Evolutionary conservation across 2,113 vertebrate genomes (phyloP).

Genomic region (Coregonus clupeaformis): DNA sequence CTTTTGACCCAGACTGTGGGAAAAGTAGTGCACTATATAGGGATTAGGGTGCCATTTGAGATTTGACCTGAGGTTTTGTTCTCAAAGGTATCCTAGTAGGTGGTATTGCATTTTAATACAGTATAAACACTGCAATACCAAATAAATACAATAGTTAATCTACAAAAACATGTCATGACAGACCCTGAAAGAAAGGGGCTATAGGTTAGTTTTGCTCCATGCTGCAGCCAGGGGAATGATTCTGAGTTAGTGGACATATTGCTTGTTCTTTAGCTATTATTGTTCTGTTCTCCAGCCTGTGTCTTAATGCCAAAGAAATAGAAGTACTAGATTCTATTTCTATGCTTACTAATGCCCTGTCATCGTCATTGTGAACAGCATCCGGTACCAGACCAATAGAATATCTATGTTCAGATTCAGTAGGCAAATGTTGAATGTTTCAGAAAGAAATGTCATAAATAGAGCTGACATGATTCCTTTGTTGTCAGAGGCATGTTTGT

Average conservation of each 20-base stretch:
- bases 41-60: no score
- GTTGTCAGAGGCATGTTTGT: no score
- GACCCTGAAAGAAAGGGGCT: conserved; percentile 19
- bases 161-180: conserved; percentile 31
- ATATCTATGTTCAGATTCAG: no score
- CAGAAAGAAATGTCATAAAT: not conserved
- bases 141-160: conserved; percentile 4
- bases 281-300: conserved; percentile 31
- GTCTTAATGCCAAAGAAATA: conserved; percentile 1
- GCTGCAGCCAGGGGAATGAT: conserved; percentile 13
- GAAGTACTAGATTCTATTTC: no score
- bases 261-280: conserved; percentile 54
- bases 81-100: conserved; percentile 20
- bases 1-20: no score
- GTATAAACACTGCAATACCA: conserved; percentile 47
- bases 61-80: conserved; percentile 20
- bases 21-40: no score
- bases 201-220: conserved; percentile 30
- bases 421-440: no score
- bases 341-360: conserved; percentile 35
- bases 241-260: conserved; percentile 55
- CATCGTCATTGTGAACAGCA: conserved; percentile 42
- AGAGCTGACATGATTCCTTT: not conserved
- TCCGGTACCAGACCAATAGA: no score
- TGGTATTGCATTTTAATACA: conserved; percentile 46